These are phyloP conservation scores for Ramphastos sulfuratus DNA, from an alignment of 2,113 vertebrate species.

Conservation along the genomic window DNA sequence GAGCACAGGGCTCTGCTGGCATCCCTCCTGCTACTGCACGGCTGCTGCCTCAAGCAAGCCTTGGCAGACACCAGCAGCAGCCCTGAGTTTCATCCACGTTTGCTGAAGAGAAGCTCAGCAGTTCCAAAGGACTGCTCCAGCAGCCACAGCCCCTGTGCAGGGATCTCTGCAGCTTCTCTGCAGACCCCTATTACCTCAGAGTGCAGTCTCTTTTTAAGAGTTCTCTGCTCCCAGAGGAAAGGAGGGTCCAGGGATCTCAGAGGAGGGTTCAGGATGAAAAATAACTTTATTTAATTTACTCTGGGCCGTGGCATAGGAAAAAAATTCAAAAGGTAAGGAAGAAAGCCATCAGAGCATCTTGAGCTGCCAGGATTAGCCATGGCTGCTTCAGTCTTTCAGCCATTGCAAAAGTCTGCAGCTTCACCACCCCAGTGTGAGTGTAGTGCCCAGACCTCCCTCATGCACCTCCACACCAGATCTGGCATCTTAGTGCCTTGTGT, in stretches of 20 bases:
- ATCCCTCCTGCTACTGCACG: background rate
- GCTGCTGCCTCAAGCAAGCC: background rate
- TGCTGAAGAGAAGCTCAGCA: background rate
- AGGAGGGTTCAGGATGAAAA: background rate
- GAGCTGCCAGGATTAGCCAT: background rate
- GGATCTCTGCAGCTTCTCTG: background rate
- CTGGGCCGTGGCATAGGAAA: background rate
- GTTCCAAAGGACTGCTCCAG: background rate
- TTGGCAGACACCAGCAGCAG: background rate
- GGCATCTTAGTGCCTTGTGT: background rate
- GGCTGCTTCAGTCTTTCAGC: background rate
- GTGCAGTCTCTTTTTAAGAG: background rate
- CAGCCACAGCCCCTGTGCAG: fast-evolving
- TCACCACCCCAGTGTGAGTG: background rate
- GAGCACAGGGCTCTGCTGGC: background rate
- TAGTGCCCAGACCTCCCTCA: background rate
- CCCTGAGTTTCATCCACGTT: background rate
- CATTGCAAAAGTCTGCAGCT: background rate
- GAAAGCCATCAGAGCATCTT: background rate
- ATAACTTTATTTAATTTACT: background rate
- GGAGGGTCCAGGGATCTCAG: background rate
- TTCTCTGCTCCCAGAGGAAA: background rate
- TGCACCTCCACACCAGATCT: background rate
- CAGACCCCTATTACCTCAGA: background rate
- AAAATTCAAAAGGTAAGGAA: background rate